A percentile compares a stretch with the other conserved stretches of the same genome.
Conservation (phyloP, 2,797 vertebrate species). For the Pseudomugil gertrudae region DNA sequence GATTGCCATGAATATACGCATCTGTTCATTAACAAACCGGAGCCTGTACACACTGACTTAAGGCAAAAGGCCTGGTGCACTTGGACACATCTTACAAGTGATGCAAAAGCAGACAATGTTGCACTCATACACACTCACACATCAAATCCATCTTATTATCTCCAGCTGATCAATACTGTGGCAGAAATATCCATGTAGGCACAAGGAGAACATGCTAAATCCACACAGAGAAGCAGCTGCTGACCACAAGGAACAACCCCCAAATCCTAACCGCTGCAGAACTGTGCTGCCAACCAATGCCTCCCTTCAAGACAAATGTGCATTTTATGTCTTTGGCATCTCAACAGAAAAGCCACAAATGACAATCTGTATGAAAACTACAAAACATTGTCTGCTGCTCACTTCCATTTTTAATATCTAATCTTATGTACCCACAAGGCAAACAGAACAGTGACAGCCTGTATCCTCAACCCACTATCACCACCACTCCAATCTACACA, state of each 20-base stretch:
- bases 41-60: too few relatives aligned
- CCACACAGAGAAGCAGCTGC: not conserved
- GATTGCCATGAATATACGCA: too few relatives aligned
- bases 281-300: not conserved
- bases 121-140: not conserved
- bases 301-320: not conserved
- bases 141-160: not conserved
- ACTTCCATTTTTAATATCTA: constrained; percentile 35
- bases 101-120: not conserved
- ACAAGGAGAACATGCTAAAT: not conserved
- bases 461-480: constrained; percentile 53
- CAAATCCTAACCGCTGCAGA: not conserved
- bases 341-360: constrained; percentile 17
- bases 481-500: constrained; percentile 41
- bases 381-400: constrained; percentile 11
- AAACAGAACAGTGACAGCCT: constrained; percentile 65
- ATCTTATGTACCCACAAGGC: constrained; percentile 51
- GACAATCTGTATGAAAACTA: constrained; percentile 11
- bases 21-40: too few relatives aligned
- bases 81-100: not conserved
- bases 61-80: too few relatives aligned
- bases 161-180: not conserved
- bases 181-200: not conserved
- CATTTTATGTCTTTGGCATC: not conserved
- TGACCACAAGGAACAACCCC: not conserved